These are phyloP conservation scores for Sthenelais limicola DNA, from an alignment of 2,888 invertebrate genomes.

Conservation along the genomic window DNA sequence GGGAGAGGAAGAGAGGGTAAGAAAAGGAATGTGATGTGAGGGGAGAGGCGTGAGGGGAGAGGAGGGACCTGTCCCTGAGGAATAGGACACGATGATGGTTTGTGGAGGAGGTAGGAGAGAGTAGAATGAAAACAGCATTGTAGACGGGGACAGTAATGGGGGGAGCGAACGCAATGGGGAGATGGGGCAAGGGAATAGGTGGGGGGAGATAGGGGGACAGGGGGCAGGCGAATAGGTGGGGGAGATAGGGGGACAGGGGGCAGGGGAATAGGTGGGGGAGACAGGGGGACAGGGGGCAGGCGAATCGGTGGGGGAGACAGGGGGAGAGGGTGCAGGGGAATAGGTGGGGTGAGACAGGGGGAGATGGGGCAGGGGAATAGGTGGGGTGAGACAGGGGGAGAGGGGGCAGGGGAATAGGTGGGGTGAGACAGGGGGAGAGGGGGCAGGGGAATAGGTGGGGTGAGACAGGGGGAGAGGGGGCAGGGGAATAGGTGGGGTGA, in stretches of 20 bases:
- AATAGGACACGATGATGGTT: neutral
- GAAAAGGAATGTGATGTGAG: neutral
- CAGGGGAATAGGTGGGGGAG: neutral
- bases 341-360: neutral
- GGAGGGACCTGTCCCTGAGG: no score
- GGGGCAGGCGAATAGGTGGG: neutral
- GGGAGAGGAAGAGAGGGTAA: neutral
- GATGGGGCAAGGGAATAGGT: neutral
- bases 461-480: neutral
- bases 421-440: neutral
- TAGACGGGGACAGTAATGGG: neutral
- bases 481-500: neutral
- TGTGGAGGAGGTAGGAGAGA: neutral
- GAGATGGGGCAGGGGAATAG: neutral
- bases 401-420: neutral
- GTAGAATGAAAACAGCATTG: neutral
- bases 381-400: neutral
- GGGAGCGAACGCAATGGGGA: neutral
- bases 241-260: neutral
- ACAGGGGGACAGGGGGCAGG: neutral
- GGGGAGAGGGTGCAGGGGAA: neutral
- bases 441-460: neutral
- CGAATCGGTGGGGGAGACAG: neutral
- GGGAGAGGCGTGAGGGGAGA: neutral
- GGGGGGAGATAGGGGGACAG: neutral